Conservation (phyloP, 2,113 vertebrate species). For the Euleptes europaea region DNA sequence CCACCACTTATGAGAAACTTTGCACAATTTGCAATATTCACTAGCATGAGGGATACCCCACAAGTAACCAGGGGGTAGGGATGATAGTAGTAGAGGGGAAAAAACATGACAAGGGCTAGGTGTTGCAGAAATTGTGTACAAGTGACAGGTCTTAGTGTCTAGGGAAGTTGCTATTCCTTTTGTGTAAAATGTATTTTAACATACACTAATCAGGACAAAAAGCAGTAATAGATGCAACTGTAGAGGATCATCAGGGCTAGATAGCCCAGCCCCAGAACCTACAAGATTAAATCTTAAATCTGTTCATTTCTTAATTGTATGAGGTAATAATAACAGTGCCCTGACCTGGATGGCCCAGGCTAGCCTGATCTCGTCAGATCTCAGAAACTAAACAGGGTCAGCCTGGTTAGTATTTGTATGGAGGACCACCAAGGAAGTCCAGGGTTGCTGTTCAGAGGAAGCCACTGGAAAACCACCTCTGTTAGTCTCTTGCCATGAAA, state of each 20-base stretch:
- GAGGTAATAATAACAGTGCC: neutral
- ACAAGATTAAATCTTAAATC: neutral
- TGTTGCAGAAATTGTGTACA: neutral
- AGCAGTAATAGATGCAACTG: neutral
- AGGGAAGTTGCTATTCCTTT: neutral
- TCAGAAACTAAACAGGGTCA: too few relatives aligned
- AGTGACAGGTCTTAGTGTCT: neutral
- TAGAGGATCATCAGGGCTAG: neutral
- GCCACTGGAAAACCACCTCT: too few relatives aligned
- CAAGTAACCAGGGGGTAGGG: neutral
- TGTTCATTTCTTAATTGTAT: neutral
- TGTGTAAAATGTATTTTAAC: neutral
- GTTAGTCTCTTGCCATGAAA: too few relatives aligned
- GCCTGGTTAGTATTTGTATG: too few relatives aligned
- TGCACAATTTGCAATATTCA: neutral
- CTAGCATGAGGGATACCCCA: too few relatives aligned
- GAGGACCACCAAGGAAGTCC: too few relatives aligned
- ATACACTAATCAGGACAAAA: neutral
- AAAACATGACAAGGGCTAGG: neutral
- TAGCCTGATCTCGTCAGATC: too few relatives aligned
- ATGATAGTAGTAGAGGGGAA: neutral
- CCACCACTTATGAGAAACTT: neutral
- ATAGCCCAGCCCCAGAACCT: neutral
- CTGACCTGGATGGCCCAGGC: too few relatives aligned
- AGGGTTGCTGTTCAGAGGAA: too few relatives aligned